phyloP scores from a whole-genome alignment of 2,888 invertebrate genomes.

The Acanthosepion lycidas region DNA sequence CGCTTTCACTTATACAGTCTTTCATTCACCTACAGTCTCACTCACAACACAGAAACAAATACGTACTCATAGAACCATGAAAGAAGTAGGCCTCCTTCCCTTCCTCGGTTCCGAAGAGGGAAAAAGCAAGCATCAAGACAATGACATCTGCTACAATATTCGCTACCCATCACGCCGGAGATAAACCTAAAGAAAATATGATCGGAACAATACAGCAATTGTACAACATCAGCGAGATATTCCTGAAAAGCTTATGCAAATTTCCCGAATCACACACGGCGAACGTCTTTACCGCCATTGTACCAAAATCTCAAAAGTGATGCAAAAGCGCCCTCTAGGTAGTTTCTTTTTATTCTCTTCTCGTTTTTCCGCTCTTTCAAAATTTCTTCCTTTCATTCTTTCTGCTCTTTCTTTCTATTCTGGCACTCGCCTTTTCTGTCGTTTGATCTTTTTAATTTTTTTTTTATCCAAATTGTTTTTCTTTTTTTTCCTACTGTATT shows the following conservation, averaged over 20 bases:
- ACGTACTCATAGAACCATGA: neutral
- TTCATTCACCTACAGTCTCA: neutral
- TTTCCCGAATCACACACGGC: constrained; percentile 33
- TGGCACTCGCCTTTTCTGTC: neutral
- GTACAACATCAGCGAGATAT: constrained; percentile 22
- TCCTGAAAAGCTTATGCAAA: constrained; percentile 33
- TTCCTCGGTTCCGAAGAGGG: neutral
- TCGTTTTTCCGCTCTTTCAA: neutral
- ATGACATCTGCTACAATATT: constrained; percentile 33
- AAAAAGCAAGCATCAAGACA: neutral
- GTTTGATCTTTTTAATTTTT: neutral
- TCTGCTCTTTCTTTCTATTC: neutral
- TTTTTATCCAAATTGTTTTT: neutral
- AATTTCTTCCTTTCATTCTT: neutral
- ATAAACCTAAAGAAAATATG: constrained; percentile 22
- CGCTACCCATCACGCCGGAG: constrained; percentile 33
- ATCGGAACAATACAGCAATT: neutral
- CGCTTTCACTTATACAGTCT: neutral
- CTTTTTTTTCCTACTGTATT: neutral
- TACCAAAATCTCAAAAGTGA: constrained; percentile 23
- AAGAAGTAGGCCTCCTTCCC: neutral
- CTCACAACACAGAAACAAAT: neutral
- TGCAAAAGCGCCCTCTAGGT: constrained; percentile 33
- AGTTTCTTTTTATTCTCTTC: neutral
- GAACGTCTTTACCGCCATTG: neutral